These are phyloP conservation scores for Rhinoraja longicauda DNA, from an alignment of 2,797 vertebrate genomes.

Conservation along the genomic window DNA sequence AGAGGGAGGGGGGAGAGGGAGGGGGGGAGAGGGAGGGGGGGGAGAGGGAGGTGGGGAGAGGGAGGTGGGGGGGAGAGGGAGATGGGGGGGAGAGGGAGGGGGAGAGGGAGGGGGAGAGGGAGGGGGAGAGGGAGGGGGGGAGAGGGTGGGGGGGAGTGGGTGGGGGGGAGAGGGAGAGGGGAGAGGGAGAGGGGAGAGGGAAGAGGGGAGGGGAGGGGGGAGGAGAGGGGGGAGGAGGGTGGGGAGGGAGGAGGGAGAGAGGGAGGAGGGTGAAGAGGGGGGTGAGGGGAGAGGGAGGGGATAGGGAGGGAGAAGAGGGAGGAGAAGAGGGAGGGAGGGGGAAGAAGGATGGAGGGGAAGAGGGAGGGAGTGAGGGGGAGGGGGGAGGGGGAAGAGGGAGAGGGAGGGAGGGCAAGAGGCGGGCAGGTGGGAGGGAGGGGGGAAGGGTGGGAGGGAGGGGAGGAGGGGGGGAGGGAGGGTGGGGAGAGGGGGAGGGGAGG, in stretches of 20 bases:
- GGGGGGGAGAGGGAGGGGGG: not conserved
- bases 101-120: not conserved
- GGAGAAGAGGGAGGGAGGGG: too few species aligned
- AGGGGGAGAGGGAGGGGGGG: not conserved
- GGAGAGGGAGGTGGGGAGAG: not conserved
- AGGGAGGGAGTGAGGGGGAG: not conserved
- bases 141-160: not conserved
- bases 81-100: not conserved
- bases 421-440: not conserved
- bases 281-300: not conserved
- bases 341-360: not conserved
- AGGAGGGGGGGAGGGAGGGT: too few species aligned
- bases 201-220: constrained; percentile 48
- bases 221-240: constrained; percentile 47
- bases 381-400: too few species aligned
- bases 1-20: not conserved
- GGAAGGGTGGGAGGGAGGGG: too few species aligned
- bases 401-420: too few species aligned
- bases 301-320: not conserved
- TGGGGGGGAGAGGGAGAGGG: constrained; percentile 41
- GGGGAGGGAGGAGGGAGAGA: not conserved
- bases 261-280: too few species aligned
- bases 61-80: not conserved
- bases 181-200: constrained; percentile 53
- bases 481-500: too few species aligned